Percentiles rank a stretch among this genome's conserved stretches.
Conservation (phyloP, 2,797 vertebrate species). For the Pteronotus mesoamericanus region DNA sequence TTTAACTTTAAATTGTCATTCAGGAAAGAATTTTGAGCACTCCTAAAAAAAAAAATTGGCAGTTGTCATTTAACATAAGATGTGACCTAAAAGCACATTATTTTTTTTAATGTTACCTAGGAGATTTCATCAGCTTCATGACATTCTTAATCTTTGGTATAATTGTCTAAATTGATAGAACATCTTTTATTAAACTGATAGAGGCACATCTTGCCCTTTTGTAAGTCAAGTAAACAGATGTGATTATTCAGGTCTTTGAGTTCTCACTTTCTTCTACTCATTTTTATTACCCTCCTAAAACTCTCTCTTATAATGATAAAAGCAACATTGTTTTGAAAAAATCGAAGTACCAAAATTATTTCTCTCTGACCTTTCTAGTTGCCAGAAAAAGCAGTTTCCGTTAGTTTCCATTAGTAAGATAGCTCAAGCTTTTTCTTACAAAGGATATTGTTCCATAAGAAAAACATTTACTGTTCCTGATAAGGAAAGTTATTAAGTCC, state of each 20-base stretch:
- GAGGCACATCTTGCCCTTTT: slow-evolving; percentile 62
- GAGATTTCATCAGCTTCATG: slow-evolving; percentile 83
- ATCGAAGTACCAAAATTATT: slow-evolving; percentile 83
- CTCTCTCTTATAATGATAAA: slow-evolving; percentile 81
- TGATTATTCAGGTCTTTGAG: slow-evolving; percentile 54
- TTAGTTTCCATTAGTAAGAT: slow-evolving; percentile 79
- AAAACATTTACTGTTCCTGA: slow-evolving; percentile 70
- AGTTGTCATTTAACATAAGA: slow-evolving; percentile 84
- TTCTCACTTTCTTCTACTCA: slow-evolving; percentile 79
- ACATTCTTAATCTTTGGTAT: slow-evolving; percentile 83
- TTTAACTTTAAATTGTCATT: slow-evolving; percentile 84
- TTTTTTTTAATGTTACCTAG: slow-evolving; percentile 83
- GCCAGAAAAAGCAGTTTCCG: slow-evolving; percentile 79
- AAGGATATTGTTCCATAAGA: slow-evolving; percentile 70
- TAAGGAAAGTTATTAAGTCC: slow-evolving; percentile 77
- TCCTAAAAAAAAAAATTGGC: slow-evolving; percentile 81
- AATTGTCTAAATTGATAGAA: slow-evolving; percentile 83
- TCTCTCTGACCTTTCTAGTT: slow-evolving; percentile 83
- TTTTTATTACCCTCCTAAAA: slow-evolving; percentile 76
- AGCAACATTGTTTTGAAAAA: slow-evolving; percentile 84
- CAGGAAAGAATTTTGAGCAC: slow-evolving; percentile 82
- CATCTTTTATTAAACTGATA: slow-evolving; percentile 78
- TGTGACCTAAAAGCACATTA: slow-evolving; percentile 84
- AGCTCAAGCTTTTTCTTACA: slow-evolving; percentile 80
- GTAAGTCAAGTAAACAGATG: slow-evolving; percentile 71